Evolutionary conservation across 2,797 vertebrate species (phyloP).

Genomic region (Manis javanica): DNA sequence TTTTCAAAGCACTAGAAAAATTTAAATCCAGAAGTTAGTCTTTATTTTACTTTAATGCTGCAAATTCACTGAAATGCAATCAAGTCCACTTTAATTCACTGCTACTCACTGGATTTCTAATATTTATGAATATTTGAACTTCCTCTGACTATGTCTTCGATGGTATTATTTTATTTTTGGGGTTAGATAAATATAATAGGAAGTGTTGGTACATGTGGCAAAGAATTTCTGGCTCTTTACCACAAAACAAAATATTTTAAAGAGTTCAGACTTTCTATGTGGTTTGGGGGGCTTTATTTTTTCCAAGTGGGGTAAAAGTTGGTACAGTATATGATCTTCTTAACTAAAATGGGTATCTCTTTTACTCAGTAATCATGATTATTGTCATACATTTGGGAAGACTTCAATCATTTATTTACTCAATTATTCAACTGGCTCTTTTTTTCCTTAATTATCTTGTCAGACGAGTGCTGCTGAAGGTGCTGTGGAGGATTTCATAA

Average conservation of each 20-base stretch:
- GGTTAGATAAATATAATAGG: not conserved
- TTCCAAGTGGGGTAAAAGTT: not conserved
- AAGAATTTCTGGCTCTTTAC: not conserved
- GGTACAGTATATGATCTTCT: not conserved
- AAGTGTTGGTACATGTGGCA: not conserved
- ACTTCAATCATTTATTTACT: slow-evolving; percentile 9
- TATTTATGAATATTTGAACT: not conserved
- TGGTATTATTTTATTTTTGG: not conserved
- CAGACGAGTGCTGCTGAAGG: slow-evolving; percentile 40
- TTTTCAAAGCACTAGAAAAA: not conserved
- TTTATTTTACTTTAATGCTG: not conserved
- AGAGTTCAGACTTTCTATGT: not conserved
- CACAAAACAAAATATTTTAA: not conserved
- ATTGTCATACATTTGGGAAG: slow-evolving; percentile 37
- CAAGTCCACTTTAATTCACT: not conserved
- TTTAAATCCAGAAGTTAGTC: not conserved
- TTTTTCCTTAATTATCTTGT: not conserved
- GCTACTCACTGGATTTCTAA: not conserved
- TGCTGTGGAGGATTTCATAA: slow-evolving; percentile 36
- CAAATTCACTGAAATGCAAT: not conserved
- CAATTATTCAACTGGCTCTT: not conserved
- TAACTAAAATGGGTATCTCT: not conserved
- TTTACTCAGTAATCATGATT: not conserved
- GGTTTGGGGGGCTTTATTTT: not conserved
- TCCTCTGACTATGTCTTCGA: not conserved